Evolutionary conservation across 2,888 invertebrate genomes (phyloP).

Genomic region (Cremastinae sp.): DNA sequence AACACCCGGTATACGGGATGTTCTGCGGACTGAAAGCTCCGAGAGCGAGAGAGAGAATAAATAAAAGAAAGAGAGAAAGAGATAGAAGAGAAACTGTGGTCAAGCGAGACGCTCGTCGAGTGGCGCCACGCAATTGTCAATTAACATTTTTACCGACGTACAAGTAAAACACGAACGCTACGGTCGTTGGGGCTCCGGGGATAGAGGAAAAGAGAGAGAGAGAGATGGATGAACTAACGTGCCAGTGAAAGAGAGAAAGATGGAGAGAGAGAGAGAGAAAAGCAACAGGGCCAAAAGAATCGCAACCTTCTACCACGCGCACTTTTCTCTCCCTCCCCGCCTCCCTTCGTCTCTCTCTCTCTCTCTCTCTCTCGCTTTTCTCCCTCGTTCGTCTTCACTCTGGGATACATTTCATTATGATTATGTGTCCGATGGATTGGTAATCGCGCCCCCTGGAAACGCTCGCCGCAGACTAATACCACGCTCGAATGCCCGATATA

Average conservation of each 20-base stretch:
- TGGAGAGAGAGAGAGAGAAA: slow-evolving; percentile 11
- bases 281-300: slow-evolving; percentile 27
- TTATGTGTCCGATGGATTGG: slow-evolving; percentile 70
- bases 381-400: slow-evolving; percentile 18
- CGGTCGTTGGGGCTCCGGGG: slow-evolving; percentile 46
- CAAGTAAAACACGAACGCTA: slow-evolving; percentile 74
- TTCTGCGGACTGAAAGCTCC: slow-evolving; percentile 30
- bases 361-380: slow-evolving; percentile 24
- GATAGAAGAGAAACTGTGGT: slow-evolving; percentile 50
- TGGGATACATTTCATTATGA: slow-evolving; percentile 76
- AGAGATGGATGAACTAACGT: too few species aligned
- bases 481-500: slow-evolving; percentile 50
- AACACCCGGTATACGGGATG: slow-evolving; percentile 49
- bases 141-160: slow-evolving; percentile 78
- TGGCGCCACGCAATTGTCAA: slow-evolving; percentile 79
- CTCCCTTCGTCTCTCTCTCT: slow-evolving; percentile 25
- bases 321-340: slow-evolving; percentile 22
- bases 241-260: slow-evolving; percentile 6
- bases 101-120: slow-evolving; percentile 67
- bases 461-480: slow-evolving; percentile 45
- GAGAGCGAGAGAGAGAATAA: not conserved
- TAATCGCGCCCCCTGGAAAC: slow-evolving; percentile 63
- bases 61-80: slow-evolving; percentile 6
- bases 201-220: slow-evolving; percentile 10
- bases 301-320: slow-evolving; percentile 48